Evolutionary conservation across 35 echinoderm and acorn worm genomes (phyloP), one percentile per base, ranked within the genome.

Genomic region (Amphiura filiformis): DNA sequence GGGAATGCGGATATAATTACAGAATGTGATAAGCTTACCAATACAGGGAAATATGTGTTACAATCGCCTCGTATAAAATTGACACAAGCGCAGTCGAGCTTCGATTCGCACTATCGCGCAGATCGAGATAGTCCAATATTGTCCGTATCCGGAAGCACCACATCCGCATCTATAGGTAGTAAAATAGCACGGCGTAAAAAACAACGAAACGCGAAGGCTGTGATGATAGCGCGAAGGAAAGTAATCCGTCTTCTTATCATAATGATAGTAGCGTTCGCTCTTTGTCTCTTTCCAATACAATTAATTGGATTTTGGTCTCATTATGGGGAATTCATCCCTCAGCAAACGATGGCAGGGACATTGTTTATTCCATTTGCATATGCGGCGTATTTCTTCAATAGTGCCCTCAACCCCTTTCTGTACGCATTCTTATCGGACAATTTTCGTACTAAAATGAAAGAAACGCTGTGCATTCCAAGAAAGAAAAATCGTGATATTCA

Each of bases 401-500:
- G 95, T 78, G 91, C 91, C 40, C 84, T 97, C 35, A 97, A 97
- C 39, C 95, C 95, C 0, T 86, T 97, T 38, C 81, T 97, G 36
- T 97, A 97, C 49, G 95, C 95, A 37, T 93, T 97, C 76, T 81
- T 97, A 14, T 93, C 95, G 31, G 91, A 97, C 37, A 97, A 97
- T 47, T 97, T 97, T 57, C 88, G 95, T 15, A 78, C 83, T 32
- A 89, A 81, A 32, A 93, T 97, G 84, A 40, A 61, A 22, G 91
- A 93, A 22, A 93, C 95, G 0, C 40, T 97, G 22, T 97, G 92
- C 65, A 78, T 81, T 34, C 76, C 86, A 0, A 81, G 82, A n/a
- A 41, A 78, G 26, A 64, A 78, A 23, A 40, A 83, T 4, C 76
- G 82, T 44, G 70, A 84, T 35, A 84, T 44, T 32, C 86, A 80